Evolutionary conservation across 2,888 invertebrate genomes (phyloP).

Genomic region (Platycheirus rosarum): DNA sequence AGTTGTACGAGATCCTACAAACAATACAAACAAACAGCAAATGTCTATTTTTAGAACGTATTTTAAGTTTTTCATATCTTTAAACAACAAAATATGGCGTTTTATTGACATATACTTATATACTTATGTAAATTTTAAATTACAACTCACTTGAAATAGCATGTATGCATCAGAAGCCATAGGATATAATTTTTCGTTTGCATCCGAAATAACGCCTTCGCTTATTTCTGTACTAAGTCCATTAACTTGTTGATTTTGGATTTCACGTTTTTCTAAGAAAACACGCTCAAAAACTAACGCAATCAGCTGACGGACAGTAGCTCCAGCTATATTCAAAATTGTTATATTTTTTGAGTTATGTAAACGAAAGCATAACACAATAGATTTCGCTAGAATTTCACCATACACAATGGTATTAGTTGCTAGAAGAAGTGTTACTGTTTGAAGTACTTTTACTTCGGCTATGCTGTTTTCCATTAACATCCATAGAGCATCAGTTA

Average conservation of each 20-base stretch:
- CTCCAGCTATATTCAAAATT: constrained; percentile 98
- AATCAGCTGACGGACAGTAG: constrained; percentile 97
- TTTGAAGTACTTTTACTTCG: constrained; percentile 98
- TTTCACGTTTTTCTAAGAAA: constrained; percentile 78
- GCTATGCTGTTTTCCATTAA: constrained; percentile 97
- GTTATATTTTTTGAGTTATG: constrained; percentile 97
- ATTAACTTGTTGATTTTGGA: constrained; percentile 75
- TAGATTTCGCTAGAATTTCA: constrained; percentile 95
- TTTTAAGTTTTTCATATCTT: too few relatives aligned
- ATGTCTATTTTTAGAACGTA: background rate
- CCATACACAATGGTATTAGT: constrained; percentile 98
- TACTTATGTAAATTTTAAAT: background rate
- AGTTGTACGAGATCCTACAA: constrained; percentile 96
- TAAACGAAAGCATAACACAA: constrained; percentile 97
- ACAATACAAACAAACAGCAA: background rate
- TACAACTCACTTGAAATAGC: constrained; percentile 90
- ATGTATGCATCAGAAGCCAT: constrained; percentile 97
- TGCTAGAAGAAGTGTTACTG: constrained; percentile 95
- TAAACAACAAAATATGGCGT: too few relatives aligned
- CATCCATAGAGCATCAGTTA: constrained; percentile 96
- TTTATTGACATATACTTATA: background rate
- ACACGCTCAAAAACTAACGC: constrained; percentile 95
- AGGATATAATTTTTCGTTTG: constrained; percentile 87
- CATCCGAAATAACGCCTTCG: constrained; percentile 66
- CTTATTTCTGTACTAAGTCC: constrained; percentile 43